Evolutionary conservation across 2,797 vertebrate species (phyloP).

Genomic region (Tadarida brasiliensis): DNA sequence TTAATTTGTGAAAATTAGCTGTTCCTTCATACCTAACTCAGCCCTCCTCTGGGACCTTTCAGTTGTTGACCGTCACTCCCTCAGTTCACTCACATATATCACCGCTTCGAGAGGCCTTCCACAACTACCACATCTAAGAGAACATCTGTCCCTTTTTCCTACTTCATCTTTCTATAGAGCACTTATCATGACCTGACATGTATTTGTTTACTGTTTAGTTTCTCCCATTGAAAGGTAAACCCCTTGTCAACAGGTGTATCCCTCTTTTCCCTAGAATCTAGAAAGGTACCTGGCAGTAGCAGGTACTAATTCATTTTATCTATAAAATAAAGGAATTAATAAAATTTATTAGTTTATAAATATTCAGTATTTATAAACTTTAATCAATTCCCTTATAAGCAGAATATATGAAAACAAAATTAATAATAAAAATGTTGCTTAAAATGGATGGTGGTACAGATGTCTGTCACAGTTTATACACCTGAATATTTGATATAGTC

Average conservation of each 20-base stretch:
- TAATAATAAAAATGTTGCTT: neutral
- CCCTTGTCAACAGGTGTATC: neutral
- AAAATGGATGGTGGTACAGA: too few relatives aligned
- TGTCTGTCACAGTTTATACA: too few relatives aligned
- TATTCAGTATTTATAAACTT: neutral
- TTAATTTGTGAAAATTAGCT: neutral
- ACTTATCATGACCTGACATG: neutral
- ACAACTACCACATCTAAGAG: neutral
- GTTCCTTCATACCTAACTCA: neutral
- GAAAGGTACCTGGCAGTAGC: neutral
- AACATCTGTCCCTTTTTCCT: neutral
- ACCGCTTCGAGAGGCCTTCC: neutral
- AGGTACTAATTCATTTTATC: neutral
- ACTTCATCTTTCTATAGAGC: neutral
- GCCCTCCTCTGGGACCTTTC: neutral
- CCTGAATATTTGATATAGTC: too few relatives aligned
- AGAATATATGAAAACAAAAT: neutral
- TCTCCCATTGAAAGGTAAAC: neutral
- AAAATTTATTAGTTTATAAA: neutral
- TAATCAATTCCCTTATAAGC: neutral
- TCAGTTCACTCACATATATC: neutral
- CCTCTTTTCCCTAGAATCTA: neutral
- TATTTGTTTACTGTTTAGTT: neutral
- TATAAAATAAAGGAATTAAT: neutral
- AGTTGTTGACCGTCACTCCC: neutral